Evolutionary conservation across 1,140 invertebrate species (phyloP).

Genomic region (Euura lappo): DNA sequence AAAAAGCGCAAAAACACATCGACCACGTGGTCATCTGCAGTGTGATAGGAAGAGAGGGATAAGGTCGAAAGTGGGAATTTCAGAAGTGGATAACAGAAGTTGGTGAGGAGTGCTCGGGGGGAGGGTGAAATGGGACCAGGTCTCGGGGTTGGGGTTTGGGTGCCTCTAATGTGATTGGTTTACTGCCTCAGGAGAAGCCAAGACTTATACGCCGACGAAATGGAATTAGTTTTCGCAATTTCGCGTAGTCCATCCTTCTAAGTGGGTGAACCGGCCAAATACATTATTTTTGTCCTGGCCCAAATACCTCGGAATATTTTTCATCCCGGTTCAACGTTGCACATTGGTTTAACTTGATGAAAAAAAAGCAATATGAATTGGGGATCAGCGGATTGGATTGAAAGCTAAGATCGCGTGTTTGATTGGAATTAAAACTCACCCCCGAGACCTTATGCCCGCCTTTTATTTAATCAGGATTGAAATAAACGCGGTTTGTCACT

Average conservation of each 20-base stretch:
- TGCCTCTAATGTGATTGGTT: conserved; percentile 53
- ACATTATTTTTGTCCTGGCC: background rate
- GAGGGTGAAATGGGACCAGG: conserved; percentile 13
- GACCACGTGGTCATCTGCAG: background rate
- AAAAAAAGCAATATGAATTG: background rate
- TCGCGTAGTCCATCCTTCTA: conserved; percentile 46
- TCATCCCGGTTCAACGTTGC: no score
- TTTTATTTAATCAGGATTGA: no score
- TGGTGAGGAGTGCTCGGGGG: background rate
- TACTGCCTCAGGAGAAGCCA: conserved; percentile 37
- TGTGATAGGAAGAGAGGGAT: background rate
- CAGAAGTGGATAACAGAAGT: conserved; percentile 7
- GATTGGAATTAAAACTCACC: background rate
- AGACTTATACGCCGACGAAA: conserved; percentile 44
- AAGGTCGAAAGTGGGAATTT: conserved; percentile 17
- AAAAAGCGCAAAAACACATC: no score
- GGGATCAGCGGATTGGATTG: background rate
- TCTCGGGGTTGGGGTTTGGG: background rate
- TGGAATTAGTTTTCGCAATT: conserved; percentile 54
- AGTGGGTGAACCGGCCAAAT: conserved; percentile 32
- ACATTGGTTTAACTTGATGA: conserved; percentile 34
- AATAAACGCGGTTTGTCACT: no score
- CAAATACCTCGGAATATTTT: no score
- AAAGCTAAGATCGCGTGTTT: background rate
- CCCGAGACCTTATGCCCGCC: background rate